Evolutionary conservation across 37 sponge, comb jelly and placozoan species (phyloP).

Genomic region (Haliclona indistincta): DNA sequence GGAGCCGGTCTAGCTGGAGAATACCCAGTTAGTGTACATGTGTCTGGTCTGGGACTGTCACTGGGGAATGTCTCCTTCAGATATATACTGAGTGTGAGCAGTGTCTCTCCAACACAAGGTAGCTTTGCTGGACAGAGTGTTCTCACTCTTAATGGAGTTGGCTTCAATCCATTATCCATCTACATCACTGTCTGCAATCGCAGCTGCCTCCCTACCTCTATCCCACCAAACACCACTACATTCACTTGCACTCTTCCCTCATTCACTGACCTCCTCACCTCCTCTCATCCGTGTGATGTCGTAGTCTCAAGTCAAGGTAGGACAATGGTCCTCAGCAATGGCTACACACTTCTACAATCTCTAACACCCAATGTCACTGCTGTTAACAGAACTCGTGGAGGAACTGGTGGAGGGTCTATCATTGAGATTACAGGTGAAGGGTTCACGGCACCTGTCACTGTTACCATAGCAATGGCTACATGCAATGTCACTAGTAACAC

Average conservation of each 20-base stretch:
- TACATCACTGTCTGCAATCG: constrained; percentile 52
- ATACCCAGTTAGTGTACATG: constrained; percentile 17
- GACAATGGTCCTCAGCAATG: constrained; percentile 2
- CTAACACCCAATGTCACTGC: constrained; percentile 68
- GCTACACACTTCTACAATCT: constrained; percentile 46
- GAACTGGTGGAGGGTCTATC: constrained; percentile 85
- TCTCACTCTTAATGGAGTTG: constrained; percentile 40
- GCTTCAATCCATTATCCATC: constrained; percentile 56
- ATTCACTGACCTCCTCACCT: neutral
- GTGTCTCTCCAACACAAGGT: constrained; percentile 31
- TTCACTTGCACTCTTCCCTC: constrained; percentile 60
- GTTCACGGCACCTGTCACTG: constrained; percentile 50
- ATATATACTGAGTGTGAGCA: constrained; percentile 29
- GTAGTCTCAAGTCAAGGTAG: constrained; percentile 10
- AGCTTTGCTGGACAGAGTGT: constrained; percentile 65
- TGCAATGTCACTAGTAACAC: constrained; percentile 57
- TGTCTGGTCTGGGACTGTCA: constrained; percentile 38
- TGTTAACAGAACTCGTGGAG: constrained; percentile 79
- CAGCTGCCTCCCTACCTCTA: constrained; percentile 23
- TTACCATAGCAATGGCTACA: constrained; percentile 62
- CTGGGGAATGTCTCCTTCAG: constrained; percentile 7
- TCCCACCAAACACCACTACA: constrained; percentile 7
- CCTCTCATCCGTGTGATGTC: constrained; percentile 33
- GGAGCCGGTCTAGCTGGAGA: constrained; percentile 53
- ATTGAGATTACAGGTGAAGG: constrained; percentile 67